Evolutionary conservation across 2,797 vertebrate species (phyloP).

Genomic region (Agapornis canus): DNA sequence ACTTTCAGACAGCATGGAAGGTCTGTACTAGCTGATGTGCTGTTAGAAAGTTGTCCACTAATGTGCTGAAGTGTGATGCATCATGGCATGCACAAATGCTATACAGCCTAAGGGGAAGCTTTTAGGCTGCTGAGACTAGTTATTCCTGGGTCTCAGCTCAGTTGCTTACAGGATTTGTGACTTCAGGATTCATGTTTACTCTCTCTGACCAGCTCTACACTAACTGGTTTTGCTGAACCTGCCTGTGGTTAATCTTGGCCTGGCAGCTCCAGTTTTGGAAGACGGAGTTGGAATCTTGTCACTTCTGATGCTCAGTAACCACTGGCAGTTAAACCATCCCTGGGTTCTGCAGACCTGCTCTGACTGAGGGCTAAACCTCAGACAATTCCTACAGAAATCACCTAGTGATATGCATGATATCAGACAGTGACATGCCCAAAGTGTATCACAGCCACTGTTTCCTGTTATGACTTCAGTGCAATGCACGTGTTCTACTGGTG

Average conservation of each 20-base stretch:
- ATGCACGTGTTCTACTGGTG: fast-evolving
- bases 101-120: neutral
- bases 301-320: neutral
- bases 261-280: neutral
- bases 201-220: neutral
- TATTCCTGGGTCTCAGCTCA: neutral
- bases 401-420: neutral
- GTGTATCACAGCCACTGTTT: neutral
- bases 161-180: neutral
- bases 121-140: neutral
- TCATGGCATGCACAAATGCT: neutral
- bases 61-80: fast-evolving
- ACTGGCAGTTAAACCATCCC: neutral
- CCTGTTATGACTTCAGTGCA: neutral
- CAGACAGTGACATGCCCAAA: neutral
- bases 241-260: neutral
- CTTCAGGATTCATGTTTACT: neutral
- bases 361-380: neutral
- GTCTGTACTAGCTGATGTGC: neutral
- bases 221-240: neutral
- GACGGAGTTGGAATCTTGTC: neutral
- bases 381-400: neutral
- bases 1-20: neutral
- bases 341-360: neutral
- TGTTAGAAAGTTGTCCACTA: neutral